A percentile compares a stretch with the other conserved stretches of the same genome.
Evolutionary conservation across 2,888 invertebrate species (phyloP).

Genomic region (Diplazon laetatorius): DNA sequence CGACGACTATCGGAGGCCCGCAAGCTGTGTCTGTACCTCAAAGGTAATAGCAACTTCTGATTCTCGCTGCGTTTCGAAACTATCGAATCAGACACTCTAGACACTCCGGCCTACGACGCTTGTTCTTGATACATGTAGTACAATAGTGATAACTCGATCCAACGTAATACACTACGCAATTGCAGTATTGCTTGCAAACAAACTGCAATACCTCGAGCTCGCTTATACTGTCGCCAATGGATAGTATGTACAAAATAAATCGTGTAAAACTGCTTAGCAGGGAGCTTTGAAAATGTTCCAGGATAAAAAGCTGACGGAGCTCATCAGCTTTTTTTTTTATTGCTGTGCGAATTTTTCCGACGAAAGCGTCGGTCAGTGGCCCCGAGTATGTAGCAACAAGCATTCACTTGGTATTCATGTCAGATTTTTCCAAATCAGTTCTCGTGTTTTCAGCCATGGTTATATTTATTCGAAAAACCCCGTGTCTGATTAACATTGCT

Average conservation of each 20-base stretch:
- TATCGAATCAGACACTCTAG: too few relatives aligned
- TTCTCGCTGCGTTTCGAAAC: constrained; percentile 43
- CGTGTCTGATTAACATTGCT: background rate
- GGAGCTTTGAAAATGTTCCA: constrained; percentile 31
- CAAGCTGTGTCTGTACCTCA: background rate
- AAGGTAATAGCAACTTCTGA: constrained; percentile 24
- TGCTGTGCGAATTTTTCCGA: constrained; percentile 10
- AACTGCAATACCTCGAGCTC: constrained; percentile 44
- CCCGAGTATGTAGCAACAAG: too few relatives aligned
- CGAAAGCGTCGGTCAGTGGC: too few relatives aligned
- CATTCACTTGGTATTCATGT: too few relatives aligned
- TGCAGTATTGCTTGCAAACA: constrained; percentile 43
- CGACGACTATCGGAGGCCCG: constrained; percentile 30
- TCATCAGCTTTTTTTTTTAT: constrained; percentile 22
- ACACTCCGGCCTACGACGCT: too few relatives aligned
- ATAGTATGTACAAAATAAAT: background rate
- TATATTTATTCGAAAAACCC: background rate
- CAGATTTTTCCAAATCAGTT: too few relatives aligned
- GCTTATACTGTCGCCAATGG: constrained; percentile 21
- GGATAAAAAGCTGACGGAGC: constrained; percentile 36
- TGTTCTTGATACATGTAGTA: constrained; percentile 8
- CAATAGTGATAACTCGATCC: constrained; percentile 2
- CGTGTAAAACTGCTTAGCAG: constrained; percentile 13
- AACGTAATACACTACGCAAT: constrained; percentile 27
- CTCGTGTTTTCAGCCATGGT: background rate